A percentile compares a stretch with the other conserved stretches of the same genome.
phyloP scores from a whole-genome alignment of 2,113 vertebrate genomes.

The Silurus asotus region DNA sequence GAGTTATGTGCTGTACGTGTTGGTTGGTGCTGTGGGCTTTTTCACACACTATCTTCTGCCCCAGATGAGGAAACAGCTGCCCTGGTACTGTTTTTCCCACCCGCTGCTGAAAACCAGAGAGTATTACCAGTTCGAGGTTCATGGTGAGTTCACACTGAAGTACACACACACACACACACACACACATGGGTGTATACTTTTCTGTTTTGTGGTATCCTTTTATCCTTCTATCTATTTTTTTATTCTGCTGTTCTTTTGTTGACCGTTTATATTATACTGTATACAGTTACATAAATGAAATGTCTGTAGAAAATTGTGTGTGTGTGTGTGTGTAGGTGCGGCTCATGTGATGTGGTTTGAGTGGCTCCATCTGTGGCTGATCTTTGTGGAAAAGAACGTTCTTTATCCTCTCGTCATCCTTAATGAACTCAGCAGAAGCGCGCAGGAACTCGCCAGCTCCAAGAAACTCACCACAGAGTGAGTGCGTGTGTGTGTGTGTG shows the following conservation, averaged over 20 bases:
- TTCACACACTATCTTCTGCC: slow-evolving; percentile 94
- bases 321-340: slow-evolving; percentile 75
- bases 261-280: neutral
- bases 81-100: slow-evolving; percentile 97
- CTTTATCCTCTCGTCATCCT: slow-evolving; percentile 96
- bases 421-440: slow-evolving; percentile 94
- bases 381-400: slow-evolving; percentile 94
- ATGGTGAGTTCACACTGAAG: slow-evolving; percentile 77
- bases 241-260: neutral
- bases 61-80: slow-evolving; percentile 93
- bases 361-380: slow-evolving; percentile 94
- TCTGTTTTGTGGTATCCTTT: neutral
- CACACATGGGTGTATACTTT: neutral
- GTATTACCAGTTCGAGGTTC: slow-evolving; percentile 96
- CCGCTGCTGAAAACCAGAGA: slow-evolving; percentile 95
- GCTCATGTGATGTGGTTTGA: slow-evolving; percentile 99
- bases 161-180: neutral
- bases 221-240: neutral
- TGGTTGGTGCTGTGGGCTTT: slow-evolving; percentile 87
- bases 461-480: slow-evolving; percentile 93
- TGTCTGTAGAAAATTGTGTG: neutral
- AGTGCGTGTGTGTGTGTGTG: slow-evolving; percentile 60
- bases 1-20: slow-evolving; percentile 89
- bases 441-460: slow-evolving; percentile 89
- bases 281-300: neutral